These are phyloP conservation scores for Passer montanus DNA, from an alignment of 2,113 vertebrate species.

Conservation along the genomic window DNA sequence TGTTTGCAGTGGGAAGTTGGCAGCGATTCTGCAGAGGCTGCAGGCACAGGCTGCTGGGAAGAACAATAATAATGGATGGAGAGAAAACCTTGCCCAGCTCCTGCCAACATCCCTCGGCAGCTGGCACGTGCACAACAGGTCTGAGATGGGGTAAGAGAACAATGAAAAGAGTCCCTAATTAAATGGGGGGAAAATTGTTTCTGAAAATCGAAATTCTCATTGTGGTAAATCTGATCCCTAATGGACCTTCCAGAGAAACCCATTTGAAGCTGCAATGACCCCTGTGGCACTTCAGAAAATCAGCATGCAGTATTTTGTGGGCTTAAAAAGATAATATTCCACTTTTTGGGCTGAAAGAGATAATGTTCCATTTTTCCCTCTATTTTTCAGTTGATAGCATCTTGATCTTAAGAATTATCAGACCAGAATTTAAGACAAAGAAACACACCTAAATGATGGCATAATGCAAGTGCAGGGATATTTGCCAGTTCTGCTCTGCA, in stretches of 20 bases:
- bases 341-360: too few species aligned
- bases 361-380: fast-evolving
- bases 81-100: background rate
- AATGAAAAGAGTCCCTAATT: background rate
- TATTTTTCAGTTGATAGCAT: background rate
- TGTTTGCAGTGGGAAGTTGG: background rate
- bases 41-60: background rate
- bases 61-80: background rate
- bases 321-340: too few species aligned
- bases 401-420: background rate
- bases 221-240: background rate
- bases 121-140: background rate
- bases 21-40: background rate
- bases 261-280: background rate
- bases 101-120: background rate
- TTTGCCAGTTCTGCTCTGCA: background rate
- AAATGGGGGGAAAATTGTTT: background rate
- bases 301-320: background rate
- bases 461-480: too few species aligned
- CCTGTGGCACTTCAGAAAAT: background rate
- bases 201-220: background rate
- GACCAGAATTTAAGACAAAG: background rate
- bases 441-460: background rate
- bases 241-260: background rate
- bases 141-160: background rate